Percentiles rank a stretch among this genome's conserved stretches.
These are phyloP conservation scores for Pygocentrus nattereri DNA, from an alignment of 2,797 vertebrate genomes.

Conservation along the genomic window DNA sequence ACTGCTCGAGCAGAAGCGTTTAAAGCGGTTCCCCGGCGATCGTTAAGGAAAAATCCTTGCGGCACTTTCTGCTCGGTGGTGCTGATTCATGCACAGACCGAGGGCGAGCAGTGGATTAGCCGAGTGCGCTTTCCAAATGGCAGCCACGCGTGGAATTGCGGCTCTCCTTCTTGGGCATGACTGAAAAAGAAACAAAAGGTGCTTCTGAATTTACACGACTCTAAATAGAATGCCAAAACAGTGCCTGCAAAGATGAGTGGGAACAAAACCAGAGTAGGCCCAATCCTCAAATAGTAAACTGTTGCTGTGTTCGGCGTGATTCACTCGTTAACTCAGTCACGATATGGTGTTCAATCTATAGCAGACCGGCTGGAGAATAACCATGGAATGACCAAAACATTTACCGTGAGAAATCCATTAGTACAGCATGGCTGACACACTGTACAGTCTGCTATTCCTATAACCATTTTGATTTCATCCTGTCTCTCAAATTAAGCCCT, in stretches of 20 bases:
- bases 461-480: too few species aligned
- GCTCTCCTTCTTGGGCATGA: slow-evolving; percentile 73
- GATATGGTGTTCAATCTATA: too few species aligned
- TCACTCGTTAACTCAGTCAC: too few species aligned
- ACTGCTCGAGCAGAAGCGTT: slow-evolving; percentile 82
- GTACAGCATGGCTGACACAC: too few species aligned
- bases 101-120: slow-evolving; percentile 83
- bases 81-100: slow-evolving; percentile 84
- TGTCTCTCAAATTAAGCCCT: neutral
- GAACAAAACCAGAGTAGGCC: neutral
- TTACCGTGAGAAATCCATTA: too few species aligned
- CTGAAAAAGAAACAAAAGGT: neutral
- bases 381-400: too few species aligned
- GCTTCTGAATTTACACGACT: neutral
- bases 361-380: too few species aligned
- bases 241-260: neutral
- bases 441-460: too few species aligned
- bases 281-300: neutral
- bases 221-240: neutral
- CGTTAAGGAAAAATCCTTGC: slow-evolving; percentile 83
- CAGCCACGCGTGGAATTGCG: slow-evolving; percentile 78
- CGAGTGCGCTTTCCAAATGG: slow-evolving; percentile 76
- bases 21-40: slow-evolving; percentile 79
- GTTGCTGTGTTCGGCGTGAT: too few species aligned
- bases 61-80: slow-evolving; percentile 82